phyloP scores from a whole-genome alignment of 2,797 vertebrate genomes.

The Kryptolebias ocellatus region DNA sequence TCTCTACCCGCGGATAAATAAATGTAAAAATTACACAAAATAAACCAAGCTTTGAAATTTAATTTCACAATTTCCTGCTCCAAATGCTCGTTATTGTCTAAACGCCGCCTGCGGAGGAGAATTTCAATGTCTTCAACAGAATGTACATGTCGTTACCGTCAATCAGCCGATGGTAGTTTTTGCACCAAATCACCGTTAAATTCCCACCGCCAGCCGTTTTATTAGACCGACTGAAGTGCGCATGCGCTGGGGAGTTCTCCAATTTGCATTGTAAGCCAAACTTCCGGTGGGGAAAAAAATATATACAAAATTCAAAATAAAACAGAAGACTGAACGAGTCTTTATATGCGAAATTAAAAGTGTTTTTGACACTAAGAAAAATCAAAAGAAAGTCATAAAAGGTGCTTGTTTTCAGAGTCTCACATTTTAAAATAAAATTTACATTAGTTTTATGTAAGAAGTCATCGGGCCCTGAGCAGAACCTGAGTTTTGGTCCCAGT shows the following conservation, averaged over 20 bases:
- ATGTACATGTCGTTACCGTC: constrained; percentile 42
- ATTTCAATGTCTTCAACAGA: not conserved
- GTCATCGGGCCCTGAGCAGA: too few relatives aligned
- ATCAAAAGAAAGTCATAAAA: too few relatives aligned
- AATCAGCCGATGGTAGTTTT: constrained; percentile 47
- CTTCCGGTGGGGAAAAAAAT: too few relatives aligned
- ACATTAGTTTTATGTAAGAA: too few relatives aligned
- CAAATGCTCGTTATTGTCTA: not conserved
- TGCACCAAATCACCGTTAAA: constrained; percentile 41
- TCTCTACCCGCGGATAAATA: constrained; percentile 7
- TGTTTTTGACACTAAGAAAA: too few relatives aligned
- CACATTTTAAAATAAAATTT: too few relatives aligned
- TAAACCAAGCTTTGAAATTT: constrained; percentile 12
- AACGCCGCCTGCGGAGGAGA: not conserved
- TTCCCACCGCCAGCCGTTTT: constrained; percentile 47
- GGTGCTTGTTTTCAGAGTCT: too few relatives aligned
- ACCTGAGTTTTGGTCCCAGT: too few relatives aligned
- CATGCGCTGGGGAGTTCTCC: constrained; percentile 55
- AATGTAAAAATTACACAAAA: not conserved
- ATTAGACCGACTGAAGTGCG: constrained; percentile 43
- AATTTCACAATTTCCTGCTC: not conserved
- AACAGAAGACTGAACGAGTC: too few relatives aligned
- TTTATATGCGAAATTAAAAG: too few relatives aligned
- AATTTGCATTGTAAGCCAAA: too few relatives aligned
- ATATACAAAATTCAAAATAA: too few relatives aligned